Evolutionary conservation across 2,888 invertebrate genomes (phyloP).

Genomic region (Chrysotoxum bicinctum): DNA sequence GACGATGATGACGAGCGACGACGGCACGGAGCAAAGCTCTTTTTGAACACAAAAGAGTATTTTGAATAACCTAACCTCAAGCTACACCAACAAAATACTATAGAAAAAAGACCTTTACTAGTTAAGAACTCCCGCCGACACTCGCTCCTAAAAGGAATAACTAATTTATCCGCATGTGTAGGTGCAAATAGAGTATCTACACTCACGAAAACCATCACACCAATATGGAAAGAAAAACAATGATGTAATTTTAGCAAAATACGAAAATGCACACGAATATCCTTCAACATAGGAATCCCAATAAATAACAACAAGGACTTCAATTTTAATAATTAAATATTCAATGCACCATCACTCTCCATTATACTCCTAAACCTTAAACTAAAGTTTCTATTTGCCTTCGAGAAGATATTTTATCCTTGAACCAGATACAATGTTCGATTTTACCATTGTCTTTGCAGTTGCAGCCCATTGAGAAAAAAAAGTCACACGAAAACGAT

Average conservation of each 20-base stretch:
- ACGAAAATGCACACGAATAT: background rate
- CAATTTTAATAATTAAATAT: background rate
- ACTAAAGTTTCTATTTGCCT: constrained; percentile 33
- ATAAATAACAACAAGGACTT: background rate
- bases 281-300: constrained; percentile 4
- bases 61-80: constrained; percentile 31
- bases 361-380: background rate
- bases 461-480: constrained; percentile 37
- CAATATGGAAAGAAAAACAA: constrained; percentile 53
- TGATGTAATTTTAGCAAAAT: constrained; percentile 56
- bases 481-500: constrained; percentile 20
- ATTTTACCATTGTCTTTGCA: constrained; percentile 68
- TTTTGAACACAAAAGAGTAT: constrained; percentile 20
- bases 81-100: constrained; percentile 13
- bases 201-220: constrained; percentile 24
- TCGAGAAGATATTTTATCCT: constrained; percentile 59
- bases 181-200: constrained; percentile 25
- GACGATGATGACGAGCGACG: background rate
- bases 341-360: constrained; percentile 33
- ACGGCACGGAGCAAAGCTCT: constrained; percentile 39
- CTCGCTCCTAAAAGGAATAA: constrained; percentile 42
- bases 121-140: constrained; percentile 13
- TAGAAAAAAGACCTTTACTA: constrained; percentile 46
- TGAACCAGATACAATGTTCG: constrained; percentile 65
- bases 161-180: constrained; percentile 57